These are phyloP conservation scores for Meriones psammophilus DNA, from an alignment of 2,797 vertebrate genomes.

Conservation along the genomic window DNA sequence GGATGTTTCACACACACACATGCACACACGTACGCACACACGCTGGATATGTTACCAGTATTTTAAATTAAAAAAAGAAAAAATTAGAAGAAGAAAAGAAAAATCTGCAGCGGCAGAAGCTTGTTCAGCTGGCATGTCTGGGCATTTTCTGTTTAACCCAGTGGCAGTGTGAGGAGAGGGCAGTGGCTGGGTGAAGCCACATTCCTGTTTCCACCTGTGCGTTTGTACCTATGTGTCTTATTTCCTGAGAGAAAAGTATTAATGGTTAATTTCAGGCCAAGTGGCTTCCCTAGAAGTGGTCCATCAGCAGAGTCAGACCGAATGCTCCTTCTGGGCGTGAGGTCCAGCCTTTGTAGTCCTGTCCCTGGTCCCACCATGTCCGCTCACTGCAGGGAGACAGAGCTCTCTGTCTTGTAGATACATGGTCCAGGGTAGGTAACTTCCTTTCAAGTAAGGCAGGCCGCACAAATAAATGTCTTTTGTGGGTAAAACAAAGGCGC, in stretches of 20 bases:
- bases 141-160: slow-evolving; percentile 75
- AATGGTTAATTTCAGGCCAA: slow-evolving; percentile 68
- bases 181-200: slow-evolving; percentile 81
- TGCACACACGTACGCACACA: slow-evolving; percentile 49
- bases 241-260: slow-evolving; percentile 64
- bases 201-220: slow-evolving; percentile 78
- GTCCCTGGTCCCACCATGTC: fast-evolving
- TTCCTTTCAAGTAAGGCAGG: neutral
- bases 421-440: slow-evolving; percentile 30
- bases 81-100: neutral
- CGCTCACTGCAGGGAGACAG: slow-evolving; percentile 43
- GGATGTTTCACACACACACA: slow-evolving; percentile 51
- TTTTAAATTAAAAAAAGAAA: slow-evolving; percentile 54
- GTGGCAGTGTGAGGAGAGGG: slow-evolving; percentile 78
- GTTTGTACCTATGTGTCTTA: slow-evolving; percentile 73
- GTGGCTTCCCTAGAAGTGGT: slow-evolving; percentile 13
- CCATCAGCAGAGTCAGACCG: neutral
- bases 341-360: neutral
- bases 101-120: slow-evolving; percentile 51
- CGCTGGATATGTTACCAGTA: slow-evolving; percentile 70
- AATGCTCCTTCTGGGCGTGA: neutral
- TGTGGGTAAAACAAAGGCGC: neutral
- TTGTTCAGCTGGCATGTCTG: slow-evolving; percentile 77
- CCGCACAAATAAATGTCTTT: slow-evolving; percentile 42
- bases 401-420: slow-evolving; percentile 32